Evolutionary conservation across 2,797 vertebrate genomes (phyloP), one percentile per base, ranked within the genome.

Genomic region (Semaprochilodus insignis): DNA sequence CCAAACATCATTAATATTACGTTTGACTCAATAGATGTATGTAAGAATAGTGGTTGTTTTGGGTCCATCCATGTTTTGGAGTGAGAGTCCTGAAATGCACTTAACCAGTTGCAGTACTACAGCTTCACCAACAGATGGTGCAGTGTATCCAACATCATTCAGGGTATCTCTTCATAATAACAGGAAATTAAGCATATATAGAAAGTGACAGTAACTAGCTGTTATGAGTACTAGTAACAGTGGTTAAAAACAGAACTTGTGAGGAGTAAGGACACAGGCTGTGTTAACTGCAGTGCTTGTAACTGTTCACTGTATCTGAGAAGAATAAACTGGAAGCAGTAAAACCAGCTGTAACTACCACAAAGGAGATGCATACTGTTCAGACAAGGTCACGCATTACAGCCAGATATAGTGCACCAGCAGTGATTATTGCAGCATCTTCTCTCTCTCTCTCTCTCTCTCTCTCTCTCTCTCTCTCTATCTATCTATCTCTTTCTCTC

Each of bases 101-200:
- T 3, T 21, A 48, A 36, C 52, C 34, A 67, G 8, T 44, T 88
- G 92, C 82, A 91, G 0, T 91, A 59, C 65, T 54, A 44, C 8
- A 16, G 51, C 14, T 82, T 82, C 59, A 10, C 91, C 92, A 89
- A 85, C 60, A 90, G 91, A 91, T 90, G 92, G 90, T 83, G 82
- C 60, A 78, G 48, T 65, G 2, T 36, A 44, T 74, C 44, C 31
- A 78, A 73, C n/a, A 23, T 54, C 72, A 25, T 21, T 55, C 23
- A 31, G 31, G 25, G 5, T 36, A 13, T 8, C 16, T 19, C 44
- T 23, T 3, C 13, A 13, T 40, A 23, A 31, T 1, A 48, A 27
- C 15, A 31, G 14, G 3, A 55, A 0, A 55, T 59, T 4, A 25
- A 78, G 2, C 31, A 7, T 52, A 8, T 27, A 51, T 27, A 13